Conservation (phyloP, 2,113 vertebrate species). For the Microtus pennsylvanicus region DNA sequence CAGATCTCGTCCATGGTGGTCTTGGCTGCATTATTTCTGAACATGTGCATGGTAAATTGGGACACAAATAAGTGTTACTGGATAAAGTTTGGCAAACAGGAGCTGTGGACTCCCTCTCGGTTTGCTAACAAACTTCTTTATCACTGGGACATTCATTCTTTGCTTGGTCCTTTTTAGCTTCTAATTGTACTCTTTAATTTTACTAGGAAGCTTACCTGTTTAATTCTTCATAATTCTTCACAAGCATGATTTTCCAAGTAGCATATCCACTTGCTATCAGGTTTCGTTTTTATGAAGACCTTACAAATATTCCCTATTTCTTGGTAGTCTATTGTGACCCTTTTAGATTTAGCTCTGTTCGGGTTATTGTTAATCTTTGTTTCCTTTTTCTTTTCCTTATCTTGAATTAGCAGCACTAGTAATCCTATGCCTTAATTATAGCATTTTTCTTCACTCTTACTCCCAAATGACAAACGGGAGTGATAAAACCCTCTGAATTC, state of each 20-base stretch:
- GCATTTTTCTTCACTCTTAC: neutral
- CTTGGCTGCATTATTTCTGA: too few relatives aligned
- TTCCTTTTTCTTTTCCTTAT: slow-evolving; percentile 30
- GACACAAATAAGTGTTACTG: neutral
- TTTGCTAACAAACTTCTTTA: neutral
- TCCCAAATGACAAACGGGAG: neutral
- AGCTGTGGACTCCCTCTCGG: neutral
- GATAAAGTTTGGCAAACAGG: neutral
- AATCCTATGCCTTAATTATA: slow-evolving; percentile 22
- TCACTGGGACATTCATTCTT: neutral
- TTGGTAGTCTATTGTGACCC: neutral
- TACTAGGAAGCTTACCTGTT: neutral
- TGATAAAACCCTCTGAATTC: slow-evolving; percentile 8
- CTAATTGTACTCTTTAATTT: neutral
- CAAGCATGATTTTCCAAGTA: neutral
- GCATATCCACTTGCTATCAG: neutral
- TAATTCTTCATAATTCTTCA: neutral
- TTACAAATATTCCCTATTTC: slow-evolving; percentile 26
- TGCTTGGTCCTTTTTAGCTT: neutral
- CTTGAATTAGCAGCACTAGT: neutral
- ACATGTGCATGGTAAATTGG: too few relatives aligned
- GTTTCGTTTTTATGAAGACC: neutral
- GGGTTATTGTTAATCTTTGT: neutral
- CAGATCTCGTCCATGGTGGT: too few relatives aligned
- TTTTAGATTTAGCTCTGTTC: neutral